A percentile compares a stretch with the other conserved stretches of the same genome.
These are phyloP conservation scores for Echinarachnius parma DNA, from an alignment of 53 echinoderm and acorn worm genomes.

Conservation along the genomic window DNA sequence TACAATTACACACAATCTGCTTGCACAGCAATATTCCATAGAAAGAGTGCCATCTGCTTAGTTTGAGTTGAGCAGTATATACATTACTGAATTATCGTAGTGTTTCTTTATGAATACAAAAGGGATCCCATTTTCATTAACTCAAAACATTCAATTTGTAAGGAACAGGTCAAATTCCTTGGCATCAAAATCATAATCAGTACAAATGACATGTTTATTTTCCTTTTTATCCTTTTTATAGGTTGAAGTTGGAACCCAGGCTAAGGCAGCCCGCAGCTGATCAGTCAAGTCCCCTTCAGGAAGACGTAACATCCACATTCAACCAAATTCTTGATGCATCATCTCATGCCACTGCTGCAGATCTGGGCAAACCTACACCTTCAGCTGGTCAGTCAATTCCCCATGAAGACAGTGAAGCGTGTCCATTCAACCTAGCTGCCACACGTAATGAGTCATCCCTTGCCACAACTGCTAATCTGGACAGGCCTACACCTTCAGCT, in stretches of 20 bases:
- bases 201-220: conserved; percentile 7
- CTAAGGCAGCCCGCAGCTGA: not conserved
- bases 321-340: conserved; percentile 8
- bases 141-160: conserved; percentile 18
- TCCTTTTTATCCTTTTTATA: conserved; percentile 1
- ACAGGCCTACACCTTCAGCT: no score
- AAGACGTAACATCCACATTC: not conserved
- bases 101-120: conserved; percentile 14
- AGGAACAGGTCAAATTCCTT: conserved; percentile 9
- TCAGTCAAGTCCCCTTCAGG: conserved; percentile 13
- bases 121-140: conserved; percentile 15
- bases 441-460: no score
- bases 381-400: no score
- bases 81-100: conserved; percentile 10
- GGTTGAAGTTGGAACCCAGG: not conserved
- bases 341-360: conserved; percentile 8
- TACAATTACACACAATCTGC: conserved; percentile 8
- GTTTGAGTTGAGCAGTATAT: conserved; percentile 16
- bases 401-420: no score
- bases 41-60: conserved; percentile 20
- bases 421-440: no score
- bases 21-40: conserved; percentile 18
- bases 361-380: conserved; percentile 19
- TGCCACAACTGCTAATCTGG: no score
- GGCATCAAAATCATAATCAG: conserved; percentile 25